Base-by-base conservation (phyloP, 2,113 vertebrate species). In the Perccottus glenii region DNA sequence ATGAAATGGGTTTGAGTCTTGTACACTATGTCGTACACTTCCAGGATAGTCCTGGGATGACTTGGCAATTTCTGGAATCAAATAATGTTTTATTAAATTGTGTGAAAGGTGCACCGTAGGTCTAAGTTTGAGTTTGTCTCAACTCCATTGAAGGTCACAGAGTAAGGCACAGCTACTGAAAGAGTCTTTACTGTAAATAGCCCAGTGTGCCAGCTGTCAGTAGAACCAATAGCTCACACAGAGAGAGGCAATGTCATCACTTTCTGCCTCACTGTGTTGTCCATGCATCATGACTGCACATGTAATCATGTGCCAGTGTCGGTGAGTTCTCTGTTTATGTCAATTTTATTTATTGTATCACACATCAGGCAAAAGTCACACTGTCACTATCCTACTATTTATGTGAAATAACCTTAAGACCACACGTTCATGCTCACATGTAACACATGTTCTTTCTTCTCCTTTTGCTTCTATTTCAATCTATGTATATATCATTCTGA, bases 141-240 rank as follows among this genome's bases (percentile, higher is more conserved):
- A 76, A 58, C 65, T 73, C 75, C 48, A 75, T 33, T 86, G 85
- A 93, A 92, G 91, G 90, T 91, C 90, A 91, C 84, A 87, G 69
- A 84, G 72, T 85, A 75, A 51, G 76, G 58, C 57, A 52, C 67
- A 42, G 45, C 64, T 70, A 65, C 84, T 85, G 78, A 87, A 84
- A 72, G 78, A 65, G 75, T 75, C 89, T 89, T 92, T 45, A 82
- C 88, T 85, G 67, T 88, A 89, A 90, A 92, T 90, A 93, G 89
- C 77, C 48, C 6, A 32, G 38, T 11, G 56, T 35, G 42, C 87
- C 89, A 89, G 82, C 82, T 89, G 85, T 87, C 89, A 76, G 50
- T 63, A 12, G 46, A 57, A 63, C 19, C 35, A 53, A 61, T 40
- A 5, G 43, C 65, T 73, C 62, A 19, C 46, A 14, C 57, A 27